Percentiles rank a stretch among this genome's conserved stretches.
Conservation (phyloP, 2,888 invertebrate species). For the Spodoptera exigua region DNA sequence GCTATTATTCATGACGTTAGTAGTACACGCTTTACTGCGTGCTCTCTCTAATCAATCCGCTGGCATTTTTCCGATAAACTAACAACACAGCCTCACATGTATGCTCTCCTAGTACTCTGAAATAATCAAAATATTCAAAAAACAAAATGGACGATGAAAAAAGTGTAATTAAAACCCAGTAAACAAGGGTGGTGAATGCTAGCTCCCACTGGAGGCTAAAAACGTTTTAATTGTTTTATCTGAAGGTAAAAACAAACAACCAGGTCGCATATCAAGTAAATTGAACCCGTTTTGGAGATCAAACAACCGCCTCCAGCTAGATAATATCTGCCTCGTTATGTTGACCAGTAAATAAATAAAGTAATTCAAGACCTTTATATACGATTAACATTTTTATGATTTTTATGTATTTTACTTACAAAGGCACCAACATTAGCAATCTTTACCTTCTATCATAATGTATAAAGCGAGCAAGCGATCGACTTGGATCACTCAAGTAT, state of each 20-base stretch:
- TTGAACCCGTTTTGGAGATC: conserved; percentile 13
- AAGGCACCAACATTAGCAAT: no score
- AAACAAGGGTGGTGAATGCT: conserved; percentile 13
- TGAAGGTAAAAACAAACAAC: conserved; percentile 27
- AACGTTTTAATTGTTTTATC: conserved; percentile 23
- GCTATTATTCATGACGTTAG: no score
- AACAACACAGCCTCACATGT: background rate
- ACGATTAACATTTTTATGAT: no score
- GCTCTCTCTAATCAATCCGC: background rate
- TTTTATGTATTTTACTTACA: no score
- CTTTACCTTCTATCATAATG: no score
- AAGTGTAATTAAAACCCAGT: conserved; percentile 28
- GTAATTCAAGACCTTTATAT: background rate
- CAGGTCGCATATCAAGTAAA: conserved; percentile 12
- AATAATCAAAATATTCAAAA: conserved; percentile 15
- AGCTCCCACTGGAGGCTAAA: conserved; percentile 9
- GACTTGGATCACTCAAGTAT: no score
- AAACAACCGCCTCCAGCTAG: conserved; percentile 14
- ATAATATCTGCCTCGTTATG: conserved; percentile 1
- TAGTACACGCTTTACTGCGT: no score
- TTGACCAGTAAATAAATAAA: background rate
- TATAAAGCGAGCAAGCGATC: no score
- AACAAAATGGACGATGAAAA: conserved; percentile 12
- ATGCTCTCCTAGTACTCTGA: conserved; percentile 25
- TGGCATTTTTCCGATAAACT: background rate